Evolutionary conservation across 2,113 vertebrate species (phyloP).

Genomic region (Eulacestoma nigropectus): DNA sequence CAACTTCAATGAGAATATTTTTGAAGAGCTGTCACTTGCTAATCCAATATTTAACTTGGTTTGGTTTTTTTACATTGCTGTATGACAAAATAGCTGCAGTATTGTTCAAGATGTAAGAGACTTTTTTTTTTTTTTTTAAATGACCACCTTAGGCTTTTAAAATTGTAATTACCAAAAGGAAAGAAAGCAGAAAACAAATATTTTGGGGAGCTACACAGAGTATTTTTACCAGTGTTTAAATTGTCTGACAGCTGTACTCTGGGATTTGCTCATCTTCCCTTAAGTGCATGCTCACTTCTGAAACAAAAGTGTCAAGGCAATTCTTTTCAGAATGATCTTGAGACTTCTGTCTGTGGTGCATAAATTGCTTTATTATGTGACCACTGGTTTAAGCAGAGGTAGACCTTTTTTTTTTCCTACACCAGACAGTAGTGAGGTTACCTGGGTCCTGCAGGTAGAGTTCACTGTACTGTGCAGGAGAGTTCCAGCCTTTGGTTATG

Average conservation of each 20-base stretch:
- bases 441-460: neutral
- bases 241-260: neutral
- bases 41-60: neutral
- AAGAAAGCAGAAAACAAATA: neutral
- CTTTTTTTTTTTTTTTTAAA: neutral
- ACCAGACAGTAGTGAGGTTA: neutral
- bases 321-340: neutral
- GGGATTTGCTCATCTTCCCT: neutral
- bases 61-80: neutral
- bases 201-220: neutral
- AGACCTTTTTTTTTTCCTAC: neutral
- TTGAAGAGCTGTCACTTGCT: neutral
- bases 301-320: neutral
- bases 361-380: neutral
- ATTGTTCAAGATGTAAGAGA: neutral
- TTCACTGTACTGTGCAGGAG: neutral
- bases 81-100: neutral
- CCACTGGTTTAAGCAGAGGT: neutral
- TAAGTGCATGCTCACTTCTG: neutral
- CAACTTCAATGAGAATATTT: conserved; percentile 27
- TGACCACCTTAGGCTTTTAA: neutral
- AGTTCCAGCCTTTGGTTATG: neutral
- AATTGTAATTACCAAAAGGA: neutral
- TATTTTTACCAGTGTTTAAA: neutral
- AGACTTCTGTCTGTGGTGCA: neutral